These are phyloP conservation scores for Allobates femoralis DNA, from an alignment of 2,797 vertebrate genomes.

Conservation along the genomic window DNA sequence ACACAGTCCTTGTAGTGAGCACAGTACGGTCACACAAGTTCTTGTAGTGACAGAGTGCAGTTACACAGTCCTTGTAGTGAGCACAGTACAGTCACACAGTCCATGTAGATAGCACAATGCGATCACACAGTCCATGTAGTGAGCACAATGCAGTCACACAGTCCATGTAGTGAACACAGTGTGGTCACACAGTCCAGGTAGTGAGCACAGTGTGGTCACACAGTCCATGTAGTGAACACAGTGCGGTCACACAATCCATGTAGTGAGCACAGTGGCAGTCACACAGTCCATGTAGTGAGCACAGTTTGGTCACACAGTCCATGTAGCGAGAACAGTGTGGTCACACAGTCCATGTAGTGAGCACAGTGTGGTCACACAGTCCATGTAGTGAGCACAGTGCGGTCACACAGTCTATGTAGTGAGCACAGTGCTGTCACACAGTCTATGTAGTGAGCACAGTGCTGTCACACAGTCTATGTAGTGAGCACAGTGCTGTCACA, in stretches of 20 bases:
- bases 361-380: no score
- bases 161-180: not conserved
- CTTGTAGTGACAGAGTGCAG: not conserved
- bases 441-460: no score
- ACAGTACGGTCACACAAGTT: not conserved
- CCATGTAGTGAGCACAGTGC: no score
- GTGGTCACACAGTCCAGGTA: not conserved
- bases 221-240: not conserved
- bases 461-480: no score
- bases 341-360: not conserved
- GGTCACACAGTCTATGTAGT: not conserved
- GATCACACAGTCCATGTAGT: not conserved
- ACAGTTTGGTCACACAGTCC: not conserved
- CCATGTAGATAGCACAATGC: not conserved
- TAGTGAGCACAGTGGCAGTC: not conserved
- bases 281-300: not conserved
- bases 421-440: not conserved
- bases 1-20: no score
- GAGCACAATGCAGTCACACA: not conserved
- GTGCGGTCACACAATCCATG: not conserved
- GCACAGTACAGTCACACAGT: not conserved
- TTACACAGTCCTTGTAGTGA: not conserved
- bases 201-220: not conserved
- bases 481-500: no score
- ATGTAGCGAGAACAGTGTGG: not conserved